Evolutionary conservation across 2,888 invertebrate species (phyloP).

Genomic region (Andrena hattorfiana): DNA sequence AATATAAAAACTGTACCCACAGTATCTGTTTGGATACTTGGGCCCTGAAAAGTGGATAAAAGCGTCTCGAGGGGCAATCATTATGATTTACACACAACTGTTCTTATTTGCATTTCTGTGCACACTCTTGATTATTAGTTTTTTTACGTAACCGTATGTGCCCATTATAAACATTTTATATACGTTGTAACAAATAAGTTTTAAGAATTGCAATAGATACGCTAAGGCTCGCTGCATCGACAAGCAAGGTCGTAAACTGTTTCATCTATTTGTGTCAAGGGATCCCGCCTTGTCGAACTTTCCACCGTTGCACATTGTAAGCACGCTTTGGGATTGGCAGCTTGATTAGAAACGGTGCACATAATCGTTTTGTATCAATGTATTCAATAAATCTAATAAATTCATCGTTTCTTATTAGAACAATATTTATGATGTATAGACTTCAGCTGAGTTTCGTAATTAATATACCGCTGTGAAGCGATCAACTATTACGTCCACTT

Average conservation of each 20-base stretch:
- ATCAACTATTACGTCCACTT: conserved; percentile 30
- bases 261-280: conserved; percentile 38
- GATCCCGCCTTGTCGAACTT: background rate
- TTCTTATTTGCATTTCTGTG: no score
- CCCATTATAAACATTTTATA: no score
- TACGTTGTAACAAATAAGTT: background rate
- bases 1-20: no score
- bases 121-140: no score
- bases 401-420: conserved; percentile 35
- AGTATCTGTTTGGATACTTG: no score
- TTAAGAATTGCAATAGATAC: background rate
- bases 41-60: no score
- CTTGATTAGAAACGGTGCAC: background rate
- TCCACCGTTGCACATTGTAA: background rate
- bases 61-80: no score
- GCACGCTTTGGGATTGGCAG: background rate
- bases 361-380: conserved; percentile 10
- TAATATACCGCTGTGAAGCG: conserved; percentile 49
- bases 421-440: background rate
- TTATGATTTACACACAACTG: no score
- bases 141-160: no score
- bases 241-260: background rate
- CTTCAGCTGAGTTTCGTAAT: conserved; percentile 37
- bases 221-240: background rate
- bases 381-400: conserved; percentile 17